Evolutionary conservation across 2,113 vertebrate genomes (phyloP), one percentile per base, ranked within the genome.

Genomic region (Pongo pygmaeus): DNA sequence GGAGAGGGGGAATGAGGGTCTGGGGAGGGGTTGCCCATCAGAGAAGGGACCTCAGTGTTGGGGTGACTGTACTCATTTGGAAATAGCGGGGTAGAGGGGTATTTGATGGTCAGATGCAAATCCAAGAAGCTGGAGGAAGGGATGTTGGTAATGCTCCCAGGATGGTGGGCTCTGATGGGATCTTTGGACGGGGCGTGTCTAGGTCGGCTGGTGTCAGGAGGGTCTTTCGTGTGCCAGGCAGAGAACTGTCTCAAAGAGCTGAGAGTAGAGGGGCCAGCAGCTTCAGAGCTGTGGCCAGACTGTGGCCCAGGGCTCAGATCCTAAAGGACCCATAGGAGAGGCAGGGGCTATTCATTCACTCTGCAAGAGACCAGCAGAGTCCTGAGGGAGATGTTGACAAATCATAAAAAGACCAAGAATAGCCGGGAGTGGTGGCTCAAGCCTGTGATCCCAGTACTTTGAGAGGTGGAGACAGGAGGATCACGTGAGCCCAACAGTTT

Each of bases 21-120:
- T 10, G 23, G 23, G 27, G 0, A 12, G 12, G n/a, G 30, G 2
- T 0, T 5, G 5, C 20, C 8, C 14, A 12, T 64, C 18, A 9
- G n/a, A 91, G 22, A 52, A 9, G 20, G 57, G 67, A 23, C 27
- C 27, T 50, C 1, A 14, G 0, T 6, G 25, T 35, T 52, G 38
- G n/a, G n/a, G 70, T 40, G 46, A 50, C 27, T 12, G 2, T 59
- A 27, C 40, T 59, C 11, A 5, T 40, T 64, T 8, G 35, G 13
- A 2, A 20, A 59, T 59, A 9, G 8, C 25, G 0, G 8, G 13
- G 1, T 35, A 3, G 25, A 17, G 52, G 55, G n/a, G 0, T 2
- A 2, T 74, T 5, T 10, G 22, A 35, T 59, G 23, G 38, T 32
- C 0, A 1, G 7, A 0, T 25, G 16, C 40, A 40, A 67, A 40